A percentile compares a stretch with the other conserved stretches of the same genome.
Conservation (phyloP, 2,797 vertebrate species). For the Acestrorhynchus altus region DNA sequence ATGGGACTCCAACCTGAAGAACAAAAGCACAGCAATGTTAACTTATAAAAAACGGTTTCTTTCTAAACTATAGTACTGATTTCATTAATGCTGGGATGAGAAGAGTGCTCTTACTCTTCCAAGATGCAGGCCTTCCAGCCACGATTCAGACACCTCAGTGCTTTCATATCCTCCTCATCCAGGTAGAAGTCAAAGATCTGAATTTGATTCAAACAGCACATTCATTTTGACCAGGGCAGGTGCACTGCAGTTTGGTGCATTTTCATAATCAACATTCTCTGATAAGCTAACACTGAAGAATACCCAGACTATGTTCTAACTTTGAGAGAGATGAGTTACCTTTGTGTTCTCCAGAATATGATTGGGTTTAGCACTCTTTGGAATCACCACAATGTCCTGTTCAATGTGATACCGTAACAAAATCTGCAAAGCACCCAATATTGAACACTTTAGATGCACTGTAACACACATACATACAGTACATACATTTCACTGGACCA, state of each 20-base stretch:
- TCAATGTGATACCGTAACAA: constrained; percentile 79
- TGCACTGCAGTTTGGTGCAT: too few species aligned
- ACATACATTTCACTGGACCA: neutral
- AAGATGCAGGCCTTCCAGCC: constrained; percentile 69
- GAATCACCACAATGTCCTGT: constrained; percentile 77
- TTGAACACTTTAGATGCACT: neutral
- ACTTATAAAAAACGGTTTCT: neutral
- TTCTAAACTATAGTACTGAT: neutral
- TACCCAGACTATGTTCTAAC: neutral
- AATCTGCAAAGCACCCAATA: constrained; percentile 63
- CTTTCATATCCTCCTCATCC: constrained; percentile 71
- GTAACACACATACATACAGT: neutral
- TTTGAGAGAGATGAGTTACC: constrained; percentile 57
- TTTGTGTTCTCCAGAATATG: constrained; percentile 82
- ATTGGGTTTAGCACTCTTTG: constrained; percentile 77
- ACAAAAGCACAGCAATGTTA: constrained; percentile 17
- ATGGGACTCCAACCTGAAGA: constrained; percentile 51
- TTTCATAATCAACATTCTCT: too few species aligned
- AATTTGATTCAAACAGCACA: neutral
- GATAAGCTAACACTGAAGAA: too few species aligned
- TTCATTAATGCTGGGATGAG: neutral
- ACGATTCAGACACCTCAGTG: constrained; percentile 72
- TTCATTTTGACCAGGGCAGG: neutral
- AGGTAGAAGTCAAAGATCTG: constrained; percentile 72
- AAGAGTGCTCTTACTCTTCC: constrained; percentile 63